Evolutionary conservation across 2,113 vertebrate genomes (phyloP), one percentile per base, ranked within the genome.

Genomic region (Petroica traversi): DNA sequence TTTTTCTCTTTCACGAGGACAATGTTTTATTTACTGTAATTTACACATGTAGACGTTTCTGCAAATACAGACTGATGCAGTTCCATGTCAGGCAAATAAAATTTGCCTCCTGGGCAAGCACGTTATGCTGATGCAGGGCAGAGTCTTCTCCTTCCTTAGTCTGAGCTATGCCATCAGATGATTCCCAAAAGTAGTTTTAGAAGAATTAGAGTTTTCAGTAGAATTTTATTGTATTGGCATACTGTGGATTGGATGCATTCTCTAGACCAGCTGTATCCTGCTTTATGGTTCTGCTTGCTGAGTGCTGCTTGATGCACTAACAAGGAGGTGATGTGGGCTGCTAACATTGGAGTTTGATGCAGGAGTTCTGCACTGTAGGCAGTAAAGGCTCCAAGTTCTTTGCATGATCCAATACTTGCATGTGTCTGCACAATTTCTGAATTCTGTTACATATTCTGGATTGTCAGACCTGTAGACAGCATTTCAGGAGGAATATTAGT

Each of bases 391-490:
- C 79, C 33, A 74, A 64, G 11, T 33, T 81, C 62, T 94, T 75
- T 43, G 80, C 61, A 26, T 6, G 66, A 66, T 64, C 3, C 20
- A 46, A 26, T 26, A 48, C 62, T 64, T 92, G 43, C 5, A 71
- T 11, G 28, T 33, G 57, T 82, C 67, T 2, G 5, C 66, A 97
- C 14, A 99, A 48, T 14, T 31, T 97, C 80, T 94, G 97, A 82
- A 99, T 97, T 98, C 87, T 17, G 93, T 92, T 73, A 98, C 1
- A 11, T 99, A 98, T 19, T 98, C 96, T 5, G 98, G 98, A 97
- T 99, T 99, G 85, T 97, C 97, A 99, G 98, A 57, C 98, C 98
- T 0, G 90, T 98, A 40, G 96, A 98, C 54, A 99, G 82, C 91
- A 99, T 99, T 96, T 98, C 98, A 12, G 98, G 83, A 64, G 97